Evolutionary conservation across 2,113 vertebrate species (phyloP).

Genomic region (Alexandromys fortis): DNA sequence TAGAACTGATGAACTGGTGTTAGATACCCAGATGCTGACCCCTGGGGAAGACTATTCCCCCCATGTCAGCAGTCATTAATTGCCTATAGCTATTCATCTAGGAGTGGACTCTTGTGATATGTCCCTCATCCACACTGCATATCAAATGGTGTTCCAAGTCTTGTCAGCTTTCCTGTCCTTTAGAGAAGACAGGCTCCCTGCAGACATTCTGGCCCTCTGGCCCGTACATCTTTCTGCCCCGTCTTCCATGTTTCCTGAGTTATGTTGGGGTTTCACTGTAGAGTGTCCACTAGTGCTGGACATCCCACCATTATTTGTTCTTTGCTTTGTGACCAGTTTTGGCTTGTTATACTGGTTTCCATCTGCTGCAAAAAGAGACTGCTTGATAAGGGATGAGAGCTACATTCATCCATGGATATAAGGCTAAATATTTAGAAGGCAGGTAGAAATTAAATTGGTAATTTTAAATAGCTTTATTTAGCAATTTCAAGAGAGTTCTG

Average conservation of each 20-base stretch:
- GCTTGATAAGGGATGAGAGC: background rate
- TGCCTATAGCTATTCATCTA: background rate
- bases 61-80: background rate
- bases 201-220: background rate
- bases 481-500: constrained; percentile 64
- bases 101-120: background rate
- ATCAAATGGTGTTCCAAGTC: background rate
- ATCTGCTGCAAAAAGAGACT: background rate
- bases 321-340: background rate
- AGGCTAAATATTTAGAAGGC: background rate
- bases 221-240: background rate
- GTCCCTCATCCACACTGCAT: background rate
- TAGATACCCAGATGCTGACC: background rate
- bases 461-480: constrained; percentile 82
- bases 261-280: background rate
- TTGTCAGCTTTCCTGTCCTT: background rate
- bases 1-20: background rate
- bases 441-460: background rate
- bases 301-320: background rate
- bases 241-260: background rate
- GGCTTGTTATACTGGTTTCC: background rate
- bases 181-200: background rate
- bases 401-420: background rate
- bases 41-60: background rate
- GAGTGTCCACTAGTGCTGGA: background rate